Evolutionary conservation across 2,888 invertebrate genomes (phyloP).

Genomic region (Arrhopalites spinosus): DNA sequence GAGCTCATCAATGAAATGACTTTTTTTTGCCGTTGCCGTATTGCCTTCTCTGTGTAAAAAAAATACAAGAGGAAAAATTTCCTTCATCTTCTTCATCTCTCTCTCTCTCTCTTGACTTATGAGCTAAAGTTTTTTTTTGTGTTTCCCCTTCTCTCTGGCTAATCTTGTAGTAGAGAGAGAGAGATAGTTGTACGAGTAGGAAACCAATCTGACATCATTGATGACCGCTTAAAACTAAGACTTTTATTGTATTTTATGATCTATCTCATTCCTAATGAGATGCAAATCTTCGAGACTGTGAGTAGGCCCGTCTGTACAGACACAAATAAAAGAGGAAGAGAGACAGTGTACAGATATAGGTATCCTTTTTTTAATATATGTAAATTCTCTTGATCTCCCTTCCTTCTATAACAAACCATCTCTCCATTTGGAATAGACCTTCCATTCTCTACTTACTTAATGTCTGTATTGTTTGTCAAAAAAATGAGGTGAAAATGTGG

Average conservation of each 20-base stretch:
- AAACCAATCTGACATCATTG: conserved; percentile 34
- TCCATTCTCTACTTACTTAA: too few relatives aligned
- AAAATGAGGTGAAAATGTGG: too few relatives aligned
- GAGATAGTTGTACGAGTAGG: too few relatives aligned
- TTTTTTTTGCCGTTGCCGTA: neutral
- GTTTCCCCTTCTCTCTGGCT: neutral
- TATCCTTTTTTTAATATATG: too few relatives aligned
- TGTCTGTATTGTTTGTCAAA: too few relatives aligned
- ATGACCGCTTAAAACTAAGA: conserved; percentile 33
- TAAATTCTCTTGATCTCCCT: too few relatives aligned
- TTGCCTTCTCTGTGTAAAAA: neutral
- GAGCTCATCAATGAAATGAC: conserved; percentile 10
- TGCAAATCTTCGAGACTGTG: conserved; percentile 25
- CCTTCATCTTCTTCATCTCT: neutral
- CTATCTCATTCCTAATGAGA: conserved; percentile 32
- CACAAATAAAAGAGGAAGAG: neutral
- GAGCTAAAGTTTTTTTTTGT: neutral
- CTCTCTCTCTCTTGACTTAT: conserved; percentile 2
- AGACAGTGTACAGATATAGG: conserved; percentile 5
- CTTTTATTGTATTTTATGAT: conserved; percentile 36
- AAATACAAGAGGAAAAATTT: too few relatives aligned
- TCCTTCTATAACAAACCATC: too few relatives aligned
- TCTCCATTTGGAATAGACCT: too few relatives aligned
- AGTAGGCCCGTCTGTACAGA: conserved; percentile 20
- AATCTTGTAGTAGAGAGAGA: too few relatives aligned